phyloP scores from a whole-genome alignment of 2,888 invertebrate genomes.

The Epirrita christyi region DNA sequence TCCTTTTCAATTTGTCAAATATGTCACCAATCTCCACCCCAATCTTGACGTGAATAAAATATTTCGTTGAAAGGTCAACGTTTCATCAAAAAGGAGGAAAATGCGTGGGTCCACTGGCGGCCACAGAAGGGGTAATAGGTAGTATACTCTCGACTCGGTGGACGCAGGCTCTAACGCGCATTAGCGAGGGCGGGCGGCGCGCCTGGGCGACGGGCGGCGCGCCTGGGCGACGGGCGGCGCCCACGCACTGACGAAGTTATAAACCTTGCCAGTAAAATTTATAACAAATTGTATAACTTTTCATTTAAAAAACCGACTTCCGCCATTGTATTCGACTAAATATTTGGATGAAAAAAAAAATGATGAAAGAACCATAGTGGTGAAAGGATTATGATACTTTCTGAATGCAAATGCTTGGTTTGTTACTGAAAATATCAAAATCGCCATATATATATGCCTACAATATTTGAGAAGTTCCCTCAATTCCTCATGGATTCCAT shows the following conservation, averaged over 20 bases:
- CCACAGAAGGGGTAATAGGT: constrained; percentile 13
- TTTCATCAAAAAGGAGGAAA: constrained; percentile 9
- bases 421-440: too few relatives aligned
- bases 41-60: constrained; percentile 1
- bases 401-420: too few relatives aligned
- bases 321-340: too few relatives aligned
- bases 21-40: constrained; percentile 2
- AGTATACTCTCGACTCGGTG: too few relatives aligned
- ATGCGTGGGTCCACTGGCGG: constrained; percentile 18
- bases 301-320: too few relatives aligned
- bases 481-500: too few relatives aligned
- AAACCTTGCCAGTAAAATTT: constrained; percentile 35
- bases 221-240: constrained; percentile 30
- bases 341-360: too few relatives aligned
- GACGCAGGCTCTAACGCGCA: constrained; percentile 30
- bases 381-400: too few relatives aligned
- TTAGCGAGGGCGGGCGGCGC: constrained; percentile 26
- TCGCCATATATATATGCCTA: too few relatives aligned
- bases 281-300: constrained; percentile 25
- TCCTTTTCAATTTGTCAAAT: neutral
- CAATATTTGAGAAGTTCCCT: too few relatives aligned
- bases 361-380: too few relatives aligned
- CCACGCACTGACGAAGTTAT: constrained; percentile 54
- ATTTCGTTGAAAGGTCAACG: constrained; percentile 20
- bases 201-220: too few relatives aligned